Percentiles rank a stretch among this genome's conserved stretches.
phyloP scores from a whole-genome alignment of 2,888 invertebrate species.

The Busseola fusca region DNA sequence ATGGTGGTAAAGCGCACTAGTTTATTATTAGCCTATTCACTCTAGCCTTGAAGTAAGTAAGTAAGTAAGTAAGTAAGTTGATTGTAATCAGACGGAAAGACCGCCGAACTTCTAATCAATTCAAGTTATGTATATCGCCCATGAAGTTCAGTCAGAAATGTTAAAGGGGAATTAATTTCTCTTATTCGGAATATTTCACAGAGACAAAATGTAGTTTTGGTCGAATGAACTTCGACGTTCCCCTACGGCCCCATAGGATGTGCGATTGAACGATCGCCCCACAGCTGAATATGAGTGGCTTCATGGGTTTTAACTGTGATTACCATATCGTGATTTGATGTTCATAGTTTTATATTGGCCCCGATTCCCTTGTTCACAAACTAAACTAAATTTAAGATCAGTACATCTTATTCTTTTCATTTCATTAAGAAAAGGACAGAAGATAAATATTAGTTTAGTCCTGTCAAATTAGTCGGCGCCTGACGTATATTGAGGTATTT shows the following conservation, averaged over 20 bases:
- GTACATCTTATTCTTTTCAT: too few relatives aligned
- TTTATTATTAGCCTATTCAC: too few relatives aligned
- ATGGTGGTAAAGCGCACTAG: too few relatives aligned
- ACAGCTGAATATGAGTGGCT: conserved; percentile 64
- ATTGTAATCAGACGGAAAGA: too few relatives aligned
- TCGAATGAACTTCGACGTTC: conserved; percentile 70
- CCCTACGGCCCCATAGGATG: conserved; percentile 74
- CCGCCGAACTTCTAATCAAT: conserved; percentile 5
- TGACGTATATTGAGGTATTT: too few relatives aligned
- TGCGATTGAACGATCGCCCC: conserved; percentile 76
- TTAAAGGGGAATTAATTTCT: conserved; percentile 44
- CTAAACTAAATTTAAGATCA: too few relatives aligned
- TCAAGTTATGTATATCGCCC: not conserved
- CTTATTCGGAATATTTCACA: conserved; percentile 61
- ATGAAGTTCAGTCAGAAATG: conserved; percentile 29
- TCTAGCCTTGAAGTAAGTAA: too few relatives aligned
- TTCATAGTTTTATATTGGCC: conserved; percentile 35
- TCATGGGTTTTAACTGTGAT: conserved; percentile 69
- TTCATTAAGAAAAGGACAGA: too few relatives aligned
- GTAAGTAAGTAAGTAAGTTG: too few relatives aligned
- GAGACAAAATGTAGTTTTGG: conserved; percentile 72
- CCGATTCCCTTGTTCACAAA: too few relatives aligned
- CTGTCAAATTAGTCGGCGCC: too few relatives aligned
- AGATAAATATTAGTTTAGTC: too few relatives aligned
- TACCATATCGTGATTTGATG: conserved; percentile 66